phyloP scores from a whole-genome alignment of 2,888 invertebrate species.

The Mythimna albipuncta region DNA sequence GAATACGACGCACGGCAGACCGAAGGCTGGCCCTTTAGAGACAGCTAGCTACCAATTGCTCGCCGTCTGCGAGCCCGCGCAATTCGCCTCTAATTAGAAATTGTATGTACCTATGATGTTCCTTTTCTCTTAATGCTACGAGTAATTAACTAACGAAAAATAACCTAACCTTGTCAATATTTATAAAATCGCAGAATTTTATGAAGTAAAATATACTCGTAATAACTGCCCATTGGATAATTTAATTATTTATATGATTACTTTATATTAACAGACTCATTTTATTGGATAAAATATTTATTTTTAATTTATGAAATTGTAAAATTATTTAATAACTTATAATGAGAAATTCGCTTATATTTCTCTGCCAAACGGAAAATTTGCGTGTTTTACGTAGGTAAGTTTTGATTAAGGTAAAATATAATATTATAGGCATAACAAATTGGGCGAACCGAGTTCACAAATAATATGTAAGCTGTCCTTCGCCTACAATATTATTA shows the following conservation, averaged over 20 bases:
- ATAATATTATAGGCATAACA: slow-evolving; percentile 18
- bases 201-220: not conserved
- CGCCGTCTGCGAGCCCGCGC: too few species aligned
- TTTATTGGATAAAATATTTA: not conserved
- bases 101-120: too few species aligned
- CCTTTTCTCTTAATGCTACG: too few species aligned
- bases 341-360: slow-evolving; percentile 26
- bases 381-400: slow-evolving; percentile 15
- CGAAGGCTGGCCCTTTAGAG: too few species aligned
- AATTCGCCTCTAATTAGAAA: too few species aligned
- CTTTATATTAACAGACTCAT: slow-evolving; percentile 19
- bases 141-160: not conserved
- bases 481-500: slow-evolving; percentile 41
- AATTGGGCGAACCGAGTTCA: slow-evolving; percentile 26
- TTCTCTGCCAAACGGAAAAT: not conserved
- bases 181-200: not conserved
- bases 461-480: slow-evolving; percentile 50
- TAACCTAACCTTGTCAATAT: not conserved
- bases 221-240: not conserved
- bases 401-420: slow-evolving; percentile 38
- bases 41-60: too few species aligned
- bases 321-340: slow-evolving; percentile 23
- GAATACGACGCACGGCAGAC: too few species aligned
- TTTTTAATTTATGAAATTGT: slow-evolving; percentile 17
- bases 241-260: slow-evolving; percentile 27